These are phyloP conservation scores for Apodemus agrarius DNA, from an alignment of 2,797 vertebrate species.

Conservation along the genomic window DNA sequence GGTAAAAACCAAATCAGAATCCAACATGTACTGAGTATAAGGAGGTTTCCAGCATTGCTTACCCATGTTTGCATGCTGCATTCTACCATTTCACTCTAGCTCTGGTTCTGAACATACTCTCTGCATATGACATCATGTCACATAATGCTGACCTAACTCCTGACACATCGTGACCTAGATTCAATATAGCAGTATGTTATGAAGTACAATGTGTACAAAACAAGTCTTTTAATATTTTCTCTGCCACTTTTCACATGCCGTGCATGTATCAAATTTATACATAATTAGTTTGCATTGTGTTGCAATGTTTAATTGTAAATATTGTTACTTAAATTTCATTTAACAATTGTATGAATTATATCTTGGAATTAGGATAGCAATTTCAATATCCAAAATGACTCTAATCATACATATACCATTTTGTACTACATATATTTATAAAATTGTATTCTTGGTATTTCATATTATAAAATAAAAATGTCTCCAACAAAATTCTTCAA, in stretches of 20 bases:
- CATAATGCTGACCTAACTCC: not conserved
- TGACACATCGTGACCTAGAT: not conserved
- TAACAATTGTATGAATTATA: not conserved
- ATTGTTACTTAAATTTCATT: not conserved
- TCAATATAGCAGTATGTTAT: not conserved
- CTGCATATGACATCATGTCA: not conserved
- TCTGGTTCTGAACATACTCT: not conserved
- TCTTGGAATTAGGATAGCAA: not conserved
- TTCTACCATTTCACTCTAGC: too few relatives aligned
- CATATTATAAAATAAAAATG: not conserved
- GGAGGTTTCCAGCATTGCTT: not conserved
- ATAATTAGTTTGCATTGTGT: not conserved
- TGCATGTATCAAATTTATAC: not conserved
- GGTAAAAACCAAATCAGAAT: not conserved
- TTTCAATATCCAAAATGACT: not conserved
- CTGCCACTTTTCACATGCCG: too few relatives aligned
- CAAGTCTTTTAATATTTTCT: not conserved
- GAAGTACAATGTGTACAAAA: not conserved
- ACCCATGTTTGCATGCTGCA: too few relatives aligned
- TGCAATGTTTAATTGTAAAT: not conserved
- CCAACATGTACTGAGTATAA: not conserved
- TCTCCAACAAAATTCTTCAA: not conserved
- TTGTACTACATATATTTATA: not conserved
- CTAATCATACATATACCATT: not conserved
- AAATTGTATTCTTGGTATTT: not conserved